Evolutionary conservation across 2,113 vertebrate genomes (phyloP).

Genomic region (Mirza zaza): DNA sequence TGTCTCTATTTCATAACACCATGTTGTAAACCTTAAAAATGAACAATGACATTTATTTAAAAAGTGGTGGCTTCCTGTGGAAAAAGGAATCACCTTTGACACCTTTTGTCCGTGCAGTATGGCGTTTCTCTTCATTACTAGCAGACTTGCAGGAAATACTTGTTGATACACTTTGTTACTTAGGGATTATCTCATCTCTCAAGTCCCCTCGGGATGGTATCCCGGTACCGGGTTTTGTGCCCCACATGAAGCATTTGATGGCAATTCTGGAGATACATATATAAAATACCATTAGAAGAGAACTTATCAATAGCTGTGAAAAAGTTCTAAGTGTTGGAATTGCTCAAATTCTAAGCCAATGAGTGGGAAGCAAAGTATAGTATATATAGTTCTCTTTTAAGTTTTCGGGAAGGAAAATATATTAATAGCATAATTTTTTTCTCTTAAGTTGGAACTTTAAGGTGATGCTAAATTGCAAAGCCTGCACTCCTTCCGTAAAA

Average conservation of each 20-base stretch:
- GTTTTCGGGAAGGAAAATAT: background rate
- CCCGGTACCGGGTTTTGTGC: background rate
- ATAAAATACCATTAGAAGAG: background rate
- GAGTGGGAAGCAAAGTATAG: background rate
- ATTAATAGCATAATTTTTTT: background rate
- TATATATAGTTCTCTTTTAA: background rate
- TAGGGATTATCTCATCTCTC: too few relatives aligned
- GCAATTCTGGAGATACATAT: too few relatives aligned
- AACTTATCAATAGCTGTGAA: background rate
- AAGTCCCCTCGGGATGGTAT: fast-evolving
- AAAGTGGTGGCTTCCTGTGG: too few relatives aligned
- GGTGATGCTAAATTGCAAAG: background rate
- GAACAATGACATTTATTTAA: background rate
- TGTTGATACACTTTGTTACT: background rate
- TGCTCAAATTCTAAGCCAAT: background rate
- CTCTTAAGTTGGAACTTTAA: background rate
- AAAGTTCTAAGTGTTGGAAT: background rate
- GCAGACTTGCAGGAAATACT: background rate
- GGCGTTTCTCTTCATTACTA: background rate
- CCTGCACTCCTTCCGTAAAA: background rate
- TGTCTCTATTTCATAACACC: background rate
- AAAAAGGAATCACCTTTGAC: background rate
- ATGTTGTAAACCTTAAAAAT: background rate
- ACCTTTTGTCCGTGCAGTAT: background rate
- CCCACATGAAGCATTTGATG: background rate